Conservation (phyloP, 2,113 vertebrate genomes). For the Campylomormyrus tamandua region DNA sequence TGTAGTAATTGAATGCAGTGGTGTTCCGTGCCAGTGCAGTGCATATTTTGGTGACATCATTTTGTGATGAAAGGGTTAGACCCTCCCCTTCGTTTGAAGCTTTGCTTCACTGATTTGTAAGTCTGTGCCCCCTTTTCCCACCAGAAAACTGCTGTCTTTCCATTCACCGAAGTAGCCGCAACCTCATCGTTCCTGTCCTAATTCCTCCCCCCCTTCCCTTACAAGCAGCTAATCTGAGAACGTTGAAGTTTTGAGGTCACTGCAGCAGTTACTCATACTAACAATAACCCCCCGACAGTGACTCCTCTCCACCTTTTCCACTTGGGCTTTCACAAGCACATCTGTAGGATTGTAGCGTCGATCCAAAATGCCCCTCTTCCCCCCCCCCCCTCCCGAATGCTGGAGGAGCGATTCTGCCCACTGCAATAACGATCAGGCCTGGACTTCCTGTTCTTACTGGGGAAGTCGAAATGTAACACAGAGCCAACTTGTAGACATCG, state of each 20-base stretch:
- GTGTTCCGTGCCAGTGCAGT: background rate
- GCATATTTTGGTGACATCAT: background rate
- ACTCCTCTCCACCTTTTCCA: constrained; percentile 4
- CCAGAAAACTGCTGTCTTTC: background rate
- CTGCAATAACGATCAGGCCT: background rate
- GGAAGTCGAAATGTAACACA: background rate
- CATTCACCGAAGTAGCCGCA: background rate
- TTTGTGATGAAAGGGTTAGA: background rate
- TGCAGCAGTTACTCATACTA: background rate
- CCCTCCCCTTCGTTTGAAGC: background rate
- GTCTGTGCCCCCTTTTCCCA: background rate
- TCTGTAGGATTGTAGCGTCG: background rate
- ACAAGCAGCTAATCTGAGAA: constrained; percentile 5
- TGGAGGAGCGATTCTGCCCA: background rate
- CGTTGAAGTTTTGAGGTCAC: background rate
- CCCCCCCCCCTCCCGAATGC: too few relatives aligned
- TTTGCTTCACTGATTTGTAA: background rate
- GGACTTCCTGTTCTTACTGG: background rate
- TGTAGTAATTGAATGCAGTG: background rate
- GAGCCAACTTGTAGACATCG: background rate
- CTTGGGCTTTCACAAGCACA: background rate
- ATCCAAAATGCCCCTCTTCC: background rate
- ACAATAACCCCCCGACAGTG: background rate
- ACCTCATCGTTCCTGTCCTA: background rate
- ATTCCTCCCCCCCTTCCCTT: background rate